These are phyloP conservation scores for Apaloderma vittatum DNA, from an alignment of 2,113 vertebrate species.

Conservation along the genomic window DNA sequence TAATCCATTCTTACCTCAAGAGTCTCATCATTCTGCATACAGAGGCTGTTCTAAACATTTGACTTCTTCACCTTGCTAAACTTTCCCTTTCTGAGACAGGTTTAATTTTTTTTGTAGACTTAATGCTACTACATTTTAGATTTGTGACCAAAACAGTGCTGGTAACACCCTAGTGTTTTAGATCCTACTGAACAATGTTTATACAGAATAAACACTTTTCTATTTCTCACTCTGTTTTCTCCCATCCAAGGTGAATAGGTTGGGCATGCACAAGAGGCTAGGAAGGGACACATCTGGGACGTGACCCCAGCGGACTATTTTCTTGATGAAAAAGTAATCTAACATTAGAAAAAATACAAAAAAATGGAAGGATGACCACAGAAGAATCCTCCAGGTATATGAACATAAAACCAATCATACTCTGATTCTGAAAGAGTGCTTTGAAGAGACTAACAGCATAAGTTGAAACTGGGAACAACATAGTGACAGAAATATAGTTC, in stretches of 20 bases:
- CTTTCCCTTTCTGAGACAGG: neutral
- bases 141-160: neutral
- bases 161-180: neutral
- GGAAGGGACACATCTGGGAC: neutral
- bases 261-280: accelerated
- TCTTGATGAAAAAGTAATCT: neutral
- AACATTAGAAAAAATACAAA: neutral
- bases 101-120: neutral
- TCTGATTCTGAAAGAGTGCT: neutral
- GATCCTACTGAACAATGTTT: neutral
- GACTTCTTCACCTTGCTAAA: too few relatives aligned
- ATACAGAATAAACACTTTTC: neutral
- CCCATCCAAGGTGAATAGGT: neutral
- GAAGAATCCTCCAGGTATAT: neutral
- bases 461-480: neutral
- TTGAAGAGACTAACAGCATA: neutral
- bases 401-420: neutral
- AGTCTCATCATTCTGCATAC: neutral
- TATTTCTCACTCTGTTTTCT: neutral
- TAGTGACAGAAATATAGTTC: neutral
- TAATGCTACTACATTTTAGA: neutral
- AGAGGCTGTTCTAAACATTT: neutral
- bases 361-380: neutral
- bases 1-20: neutral
- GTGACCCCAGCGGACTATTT: neutral